A percentile compares a stretch with the other conserved stretches of the same genome.
phyloP scores from a whole-genome alignment of 2,888 invertebrate genomes.

The Eupithecia centaureata region DNA sequence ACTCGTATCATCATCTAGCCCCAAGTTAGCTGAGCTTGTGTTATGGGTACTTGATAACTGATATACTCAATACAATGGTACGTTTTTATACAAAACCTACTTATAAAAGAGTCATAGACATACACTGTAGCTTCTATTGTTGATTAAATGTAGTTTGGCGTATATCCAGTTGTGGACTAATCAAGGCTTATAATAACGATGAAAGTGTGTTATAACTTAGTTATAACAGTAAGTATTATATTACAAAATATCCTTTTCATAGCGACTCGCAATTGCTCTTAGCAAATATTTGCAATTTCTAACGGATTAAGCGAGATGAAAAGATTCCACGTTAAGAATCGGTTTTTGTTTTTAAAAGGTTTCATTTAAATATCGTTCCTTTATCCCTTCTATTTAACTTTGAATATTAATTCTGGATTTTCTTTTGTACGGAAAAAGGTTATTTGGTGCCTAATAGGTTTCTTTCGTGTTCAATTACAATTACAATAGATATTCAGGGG shows the following conservation, averaged over 20 bases:
- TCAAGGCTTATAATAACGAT: no score
- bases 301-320: conserved; percentile 25
- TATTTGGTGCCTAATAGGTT: background rate
- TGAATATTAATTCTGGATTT: background rate
- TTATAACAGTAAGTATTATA: background rate
- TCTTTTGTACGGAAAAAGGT: background rate
- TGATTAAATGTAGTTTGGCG: no score
- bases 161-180: no score
- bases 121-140: no score
- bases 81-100: no score
- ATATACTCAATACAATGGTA: no score
- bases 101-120: no score
- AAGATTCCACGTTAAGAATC: conserved; percentile 17
- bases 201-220: no score
- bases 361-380: background rate
- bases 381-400: background rate
- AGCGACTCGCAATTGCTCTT: background rate
- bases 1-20: no score
- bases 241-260: background rate
- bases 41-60: no score
- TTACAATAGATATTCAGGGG: background rate
- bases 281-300: conserved; percentile 20
- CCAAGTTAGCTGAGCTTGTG: no score
- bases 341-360: conserved; percentile 13
- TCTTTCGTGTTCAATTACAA: background rate